These are phyloP conservation scores for Pemphigus obesinymphae DNA, from an alignment of 1,140 invertebrate species.

Conservation along the genomic window DNA sequence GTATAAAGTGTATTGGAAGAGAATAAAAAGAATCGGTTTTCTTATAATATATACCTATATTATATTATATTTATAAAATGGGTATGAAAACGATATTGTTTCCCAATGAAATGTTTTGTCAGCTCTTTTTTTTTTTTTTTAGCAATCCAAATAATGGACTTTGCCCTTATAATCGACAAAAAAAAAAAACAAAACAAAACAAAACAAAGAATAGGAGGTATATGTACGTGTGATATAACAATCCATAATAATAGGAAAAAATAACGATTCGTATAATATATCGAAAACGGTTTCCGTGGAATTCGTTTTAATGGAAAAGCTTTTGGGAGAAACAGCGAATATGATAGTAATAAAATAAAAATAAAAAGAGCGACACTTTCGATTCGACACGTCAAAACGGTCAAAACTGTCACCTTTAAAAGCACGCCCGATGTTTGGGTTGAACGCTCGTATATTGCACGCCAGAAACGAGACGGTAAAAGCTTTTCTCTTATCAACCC, in stretches of 20 bases:
- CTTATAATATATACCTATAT: neutral
- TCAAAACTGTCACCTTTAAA: slow-evolving; percentile 22
- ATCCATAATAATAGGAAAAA: slow-evolving; percentile 6
- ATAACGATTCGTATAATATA: neutral
- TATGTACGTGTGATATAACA: neutral
- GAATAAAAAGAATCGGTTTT: neutral
- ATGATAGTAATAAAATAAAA: too few species aligned
- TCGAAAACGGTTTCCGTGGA: neutral
- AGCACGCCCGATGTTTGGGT: too few species aligned
- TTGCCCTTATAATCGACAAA: neutral
- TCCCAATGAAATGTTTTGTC: neutral
- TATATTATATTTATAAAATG: neutral
- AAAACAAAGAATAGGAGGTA: neutral
- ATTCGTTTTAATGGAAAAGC: neutral
- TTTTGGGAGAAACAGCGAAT: neutral
- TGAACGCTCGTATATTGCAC: too few species aligned
- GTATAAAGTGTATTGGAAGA: neutral
- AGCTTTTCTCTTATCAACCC: slow-evolving; percentile 5
- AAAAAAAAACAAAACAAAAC: neutral
- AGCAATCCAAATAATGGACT: neutral
- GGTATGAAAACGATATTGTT: neutral
- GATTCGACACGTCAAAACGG: slow-evolving; percentile 1
- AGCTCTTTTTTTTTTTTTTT: neutral
- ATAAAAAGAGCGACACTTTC: neutral
- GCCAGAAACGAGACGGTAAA: neutral